A percentile compares a stretch with the other conserved stretches of the same genome.
phyloP scores from a whole-genome alignment of 1,140 invertebrate species.

The Aradophagus sp. region DNA sequence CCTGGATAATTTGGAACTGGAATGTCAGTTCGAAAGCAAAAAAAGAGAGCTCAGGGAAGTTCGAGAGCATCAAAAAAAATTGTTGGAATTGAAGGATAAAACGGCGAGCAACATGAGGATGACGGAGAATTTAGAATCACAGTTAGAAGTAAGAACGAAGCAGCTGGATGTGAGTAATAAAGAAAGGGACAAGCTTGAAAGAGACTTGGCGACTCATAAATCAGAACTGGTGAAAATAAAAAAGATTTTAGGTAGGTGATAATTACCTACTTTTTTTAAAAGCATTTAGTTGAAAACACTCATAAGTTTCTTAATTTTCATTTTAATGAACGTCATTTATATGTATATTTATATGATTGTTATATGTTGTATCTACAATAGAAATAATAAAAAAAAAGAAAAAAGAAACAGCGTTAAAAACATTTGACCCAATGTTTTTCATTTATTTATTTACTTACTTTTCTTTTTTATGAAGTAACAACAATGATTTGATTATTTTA shows the following conservation, averaged over 20 bases:
- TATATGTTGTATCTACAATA: no score
- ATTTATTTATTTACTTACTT: no score
- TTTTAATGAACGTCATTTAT: no score
- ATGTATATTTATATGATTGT: background rate
- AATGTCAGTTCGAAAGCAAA: constrained; percentile 70
- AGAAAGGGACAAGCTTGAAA: constrained; percentile 75
- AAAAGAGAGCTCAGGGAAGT: constrained; percentile 73
- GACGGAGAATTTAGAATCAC: constrained; percentile 68
- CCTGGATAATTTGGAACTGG: constrained; percentile 65
- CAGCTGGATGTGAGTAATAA: constrained; percentile 72
- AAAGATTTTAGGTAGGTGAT: constrained; percentile 64
- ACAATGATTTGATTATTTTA: no score
- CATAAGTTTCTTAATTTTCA: no score
- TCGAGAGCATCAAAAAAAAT: constrained; percentile 75
- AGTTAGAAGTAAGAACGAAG: constrained; percentile 72
- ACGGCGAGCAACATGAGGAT: constrained; percentile 63
- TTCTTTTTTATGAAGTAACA: no score
- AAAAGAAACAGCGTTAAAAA: no score
- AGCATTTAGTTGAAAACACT: background rate
- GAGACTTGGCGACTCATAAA: constrained; percentile 73
- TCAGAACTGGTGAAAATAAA: constrained; percentile 66
- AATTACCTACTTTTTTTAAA: background rate
- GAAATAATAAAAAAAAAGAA: no score
- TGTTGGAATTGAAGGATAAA: constrained; percentile 73
- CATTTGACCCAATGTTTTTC: no score